phyloP scores from a whole-genome alignment of 2,888 invertebrate species.

The Andricus quercusramuli region DNA sequence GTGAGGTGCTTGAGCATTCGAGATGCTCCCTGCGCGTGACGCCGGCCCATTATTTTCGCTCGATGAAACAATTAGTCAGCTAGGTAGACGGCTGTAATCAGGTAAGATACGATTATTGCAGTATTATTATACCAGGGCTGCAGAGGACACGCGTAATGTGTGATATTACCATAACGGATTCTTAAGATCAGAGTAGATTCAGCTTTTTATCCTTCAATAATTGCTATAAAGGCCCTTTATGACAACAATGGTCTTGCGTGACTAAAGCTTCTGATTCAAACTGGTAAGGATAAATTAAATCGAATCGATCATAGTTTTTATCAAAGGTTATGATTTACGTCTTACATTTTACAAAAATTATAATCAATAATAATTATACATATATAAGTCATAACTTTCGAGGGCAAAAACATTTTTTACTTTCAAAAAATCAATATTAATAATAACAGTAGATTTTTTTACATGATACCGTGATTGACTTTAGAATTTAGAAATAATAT shows the following conservation, averaged over 20 bases:
- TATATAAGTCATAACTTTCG: too few relatives aligned
- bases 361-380: background rate
- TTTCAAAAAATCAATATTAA: too few relatives aligned
- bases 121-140: constrained; percentile 57
- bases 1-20: constrained; percentile 49
- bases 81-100: constrained; percentile 60
- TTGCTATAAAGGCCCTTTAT: background rate
- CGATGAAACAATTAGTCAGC: constrained; percentile 70
- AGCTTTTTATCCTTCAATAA: background rate
- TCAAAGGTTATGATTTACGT: background rate
- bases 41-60: constrained; percentile 64
- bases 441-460: too few relatives aligned
- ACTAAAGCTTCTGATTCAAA: background rate
- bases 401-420: too few relatives aligned
- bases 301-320: background rate
- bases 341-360: background rate
- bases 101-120: constrained; percentile 63
- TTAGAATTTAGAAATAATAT: too few relatives aligned
- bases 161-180: constrained; percentile 18
- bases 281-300: background rate
- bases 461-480: too few relatives aligned
- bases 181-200: background rate
- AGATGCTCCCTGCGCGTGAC: constrained; percentile 63
- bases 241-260: background rate
- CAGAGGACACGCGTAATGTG: constrained; percentile 59